Evolutionary conservation across 2,888 invertebrate genomes (phyloP).

Genomic region (Calameuta filiformis): DNA sequence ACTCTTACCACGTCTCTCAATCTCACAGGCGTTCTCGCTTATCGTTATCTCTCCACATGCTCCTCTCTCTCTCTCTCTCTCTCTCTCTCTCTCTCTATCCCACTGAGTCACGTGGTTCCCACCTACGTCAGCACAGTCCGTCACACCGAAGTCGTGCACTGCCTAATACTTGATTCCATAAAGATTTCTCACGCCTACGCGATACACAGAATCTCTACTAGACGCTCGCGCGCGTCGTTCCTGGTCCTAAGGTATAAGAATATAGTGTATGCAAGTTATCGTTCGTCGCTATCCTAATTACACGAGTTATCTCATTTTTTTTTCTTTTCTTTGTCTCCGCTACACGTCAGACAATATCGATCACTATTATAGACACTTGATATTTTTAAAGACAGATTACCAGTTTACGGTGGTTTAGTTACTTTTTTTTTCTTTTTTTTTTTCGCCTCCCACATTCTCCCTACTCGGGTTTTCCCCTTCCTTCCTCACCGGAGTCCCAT

Average conservation of each 20-base stretch:
- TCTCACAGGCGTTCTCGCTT: no score
- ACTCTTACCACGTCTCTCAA: no score
- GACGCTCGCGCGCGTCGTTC: constrained; percentile 12
- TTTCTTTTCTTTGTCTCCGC: constrained; percentile 39
- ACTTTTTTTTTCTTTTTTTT: not conserved
- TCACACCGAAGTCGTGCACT: no score
- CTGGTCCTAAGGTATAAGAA: constrained; percentile 54
- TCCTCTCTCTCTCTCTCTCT: no score
- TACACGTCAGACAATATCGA: constrained; percentile 59
- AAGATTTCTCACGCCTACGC: not conserved
- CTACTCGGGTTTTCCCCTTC: not conserved
- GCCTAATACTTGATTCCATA: no score
- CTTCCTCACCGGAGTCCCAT: constrained; percentile 20
- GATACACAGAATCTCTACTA: not conserved
- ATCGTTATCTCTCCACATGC: no score
- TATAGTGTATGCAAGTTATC: constrained; percentile 53
- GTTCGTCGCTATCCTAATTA: constrained; percentile 15
- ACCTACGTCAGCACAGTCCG: no score
- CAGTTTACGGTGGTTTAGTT: constrained; percentile 14
- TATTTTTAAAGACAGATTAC: constrained; percentile 53
- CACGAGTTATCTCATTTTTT: constrained; percentile 34
- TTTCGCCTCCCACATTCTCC: not conserved
- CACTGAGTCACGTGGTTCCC: no score
- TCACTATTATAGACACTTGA: constrained; percentile 63
- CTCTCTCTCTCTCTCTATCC: no score